Conservation (phyloP, 2,113 vertebrate genomes). For the Aptenodytes forsteri region DNA sequence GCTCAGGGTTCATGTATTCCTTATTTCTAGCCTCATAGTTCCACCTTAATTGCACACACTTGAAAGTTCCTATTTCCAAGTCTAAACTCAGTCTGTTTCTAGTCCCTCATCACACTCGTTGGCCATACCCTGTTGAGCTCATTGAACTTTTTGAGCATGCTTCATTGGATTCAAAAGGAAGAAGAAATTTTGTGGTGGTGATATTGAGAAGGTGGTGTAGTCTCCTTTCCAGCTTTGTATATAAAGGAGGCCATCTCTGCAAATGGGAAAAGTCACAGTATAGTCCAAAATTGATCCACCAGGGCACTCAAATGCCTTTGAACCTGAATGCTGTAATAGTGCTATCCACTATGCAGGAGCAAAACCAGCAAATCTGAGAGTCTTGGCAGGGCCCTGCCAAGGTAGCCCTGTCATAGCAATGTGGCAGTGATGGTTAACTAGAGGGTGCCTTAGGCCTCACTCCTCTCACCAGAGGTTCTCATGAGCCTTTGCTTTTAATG, state of each 20-base stretch:
- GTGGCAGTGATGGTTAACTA: neutral
- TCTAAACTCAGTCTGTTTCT: neutral
- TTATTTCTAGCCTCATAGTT: neutral
- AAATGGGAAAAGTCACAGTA: neutral
- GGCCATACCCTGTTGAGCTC: neutral
- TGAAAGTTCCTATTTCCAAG: neutral
- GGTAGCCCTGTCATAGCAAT: neutral
- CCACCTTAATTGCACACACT: neutral
- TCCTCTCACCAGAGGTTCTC: neutral
- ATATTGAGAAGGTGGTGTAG: neutral
- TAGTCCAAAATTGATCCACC: neutral
- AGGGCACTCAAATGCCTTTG: neutral
- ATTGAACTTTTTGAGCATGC: neutral
- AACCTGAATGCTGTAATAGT: neutral
- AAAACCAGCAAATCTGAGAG: neutral
- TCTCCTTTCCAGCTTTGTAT: neutral
- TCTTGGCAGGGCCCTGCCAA: neutral
- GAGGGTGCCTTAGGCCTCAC: neutral
- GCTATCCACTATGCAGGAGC: fast-evolving
- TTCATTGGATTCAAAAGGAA: neutral
- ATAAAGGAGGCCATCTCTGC: neutral
- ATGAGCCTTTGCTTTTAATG: neutral
- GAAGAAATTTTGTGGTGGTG: neutral
- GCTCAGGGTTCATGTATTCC: neutral
- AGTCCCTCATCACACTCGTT: neutral